phyloP scores from a whole-genome alignment of 2,888 invertebrate genomes.

The Platycheirus albimanus region DNA sequence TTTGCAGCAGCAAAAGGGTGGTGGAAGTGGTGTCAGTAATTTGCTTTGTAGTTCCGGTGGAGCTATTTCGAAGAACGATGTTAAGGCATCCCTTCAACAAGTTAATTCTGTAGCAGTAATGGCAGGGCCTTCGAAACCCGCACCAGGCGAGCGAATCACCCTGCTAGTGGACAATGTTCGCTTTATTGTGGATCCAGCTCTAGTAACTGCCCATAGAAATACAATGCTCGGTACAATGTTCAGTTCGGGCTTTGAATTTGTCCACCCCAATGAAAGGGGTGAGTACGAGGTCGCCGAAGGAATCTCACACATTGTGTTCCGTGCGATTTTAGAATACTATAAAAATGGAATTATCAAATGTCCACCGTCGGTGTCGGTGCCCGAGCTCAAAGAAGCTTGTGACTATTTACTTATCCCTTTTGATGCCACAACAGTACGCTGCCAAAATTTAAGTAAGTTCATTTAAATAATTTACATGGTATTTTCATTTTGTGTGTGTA shows the following conservation, averaged over 20 bases:
- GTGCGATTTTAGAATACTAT: constrained; percentile 97
- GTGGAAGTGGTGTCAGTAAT: constrained; percentile 56
- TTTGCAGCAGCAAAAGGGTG: constrained; percentile 74
- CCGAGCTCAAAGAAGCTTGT: constrained; percentile 98
- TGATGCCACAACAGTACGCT: constrained; percentile 96
- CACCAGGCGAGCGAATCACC: constrained; percentile 88
- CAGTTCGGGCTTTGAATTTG: constrained; percentile 94
- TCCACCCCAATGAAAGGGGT: constrained; percentile 96
- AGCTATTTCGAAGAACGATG: constrained; percentile 78
- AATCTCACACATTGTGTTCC: constrained; percentile 96
- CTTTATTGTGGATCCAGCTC: constrained; percentile 95
- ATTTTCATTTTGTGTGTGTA: constrained; percentile 15
- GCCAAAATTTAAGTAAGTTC: constrained; percentile 95
- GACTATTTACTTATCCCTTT: constrained; percentile 99
- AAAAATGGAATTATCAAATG: constrained; percentile 95
- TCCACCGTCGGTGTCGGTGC: constrained; percentile 97
- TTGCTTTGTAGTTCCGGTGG: constrained; percentile 75
- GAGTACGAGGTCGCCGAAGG: constrained; percentile 99
- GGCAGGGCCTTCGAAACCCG: constrained; percentile 73
- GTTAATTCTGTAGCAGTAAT: constrained; percentile 20
- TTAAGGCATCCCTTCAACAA: constrained; percentile 46
- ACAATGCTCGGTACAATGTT: constrained; percentile 99
- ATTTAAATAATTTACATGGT: constrained; percentile 1
- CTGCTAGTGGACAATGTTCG: constrained; percentile 98
- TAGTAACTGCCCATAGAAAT: constrained; percentile 97